Percentiles rank a stretch among this genome's conserved stretches.
phyloP scores from a whole-genome alignment of 2,888 invertebrate genomes.

The Diloba caeruleocephala region DNA sequence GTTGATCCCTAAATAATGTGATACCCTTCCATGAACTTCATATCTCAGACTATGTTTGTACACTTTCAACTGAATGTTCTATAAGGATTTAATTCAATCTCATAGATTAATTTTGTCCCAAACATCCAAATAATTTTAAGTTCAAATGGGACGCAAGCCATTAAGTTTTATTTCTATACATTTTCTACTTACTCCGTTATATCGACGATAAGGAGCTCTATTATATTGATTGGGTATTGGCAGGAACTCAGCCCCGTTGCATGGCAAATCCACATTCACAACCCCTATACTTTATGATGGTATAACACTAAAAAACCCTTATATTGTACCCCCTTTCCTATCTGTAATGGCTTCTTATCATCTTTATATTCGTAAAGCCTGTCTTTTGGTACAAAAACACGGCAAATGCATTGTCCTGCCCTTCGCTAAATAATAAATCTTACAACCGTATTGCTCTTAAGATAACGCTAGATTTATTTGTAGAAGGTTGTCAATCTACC shows the following conservation, averaged over 20 bases:
- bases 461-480: slow-evolving; percentile 73
- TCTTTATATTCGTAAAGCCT: slow-evolving; percentile 79
- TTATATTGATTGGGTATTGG: slow-evolving; percentile 53
- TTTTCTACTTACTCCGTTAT: slow-evolving; percentile 26
- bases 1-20: too few relatives aligned
- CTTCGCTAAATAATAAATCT: slow-evolving; percentile 71
- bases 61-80: neutral
- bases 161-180: slow-evolving; percentile 41
- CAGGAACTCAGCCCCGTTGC: slow-evolving; percentile 67
- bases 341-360: slow-evolving; percentile 80
- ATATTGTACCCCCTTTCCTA: slow-evolving; percentile 66
- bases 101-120: slow-evolving; percentile 18
- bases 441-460: slow-evolving; percentile 53
- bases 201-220: slow-evolving; percentile 34
- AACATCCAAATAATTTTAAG: slow-evolving; percentile 38
- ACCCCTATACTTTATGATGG: slow-evolving; percentile 56
- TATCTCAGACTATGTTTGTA: too few relatives aligned
- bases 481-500: slow-evolving; percentile 63
- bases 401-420: slow-evolving; percentile 74
- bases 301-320: slow-evolving; percentile 71
- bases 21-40: too few relatives aligned
- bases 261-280: slow-evolving; percentile 71
- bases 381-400: slow-evolving; percentile 70
- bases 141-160: slow-evolving; percentile 39
- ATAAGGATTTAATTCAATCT: slow-evolving; percentile 33